Conservation (phyloP, 2,797 vertebrate species). For the Parauchenoglanis punctatus region DNA sequence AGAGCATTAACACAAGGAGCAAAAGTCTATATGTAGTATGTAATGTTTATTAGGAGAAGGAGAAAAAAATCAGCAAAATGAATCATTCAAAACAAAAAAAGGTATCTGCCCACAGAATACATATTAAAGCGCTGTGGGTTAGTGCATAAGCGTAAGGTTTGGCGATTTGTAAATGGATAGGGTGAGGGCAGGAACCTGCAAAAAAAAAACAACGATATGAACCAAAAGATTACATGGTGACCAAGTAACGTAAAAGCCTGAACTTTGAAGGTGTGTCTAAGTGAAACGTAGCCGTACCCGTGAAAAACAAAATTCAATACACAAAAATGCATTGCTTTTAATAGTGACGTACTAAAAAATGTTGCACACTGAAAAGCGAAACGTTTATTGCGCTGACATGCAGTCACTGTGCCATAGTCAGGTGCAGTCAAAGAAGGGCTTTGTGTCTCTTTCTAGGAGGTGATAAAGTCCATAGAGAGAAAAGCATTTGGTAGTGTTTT, state of each 20-base stretch:
- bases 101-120: neutral
- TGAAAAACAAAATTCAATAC: neutral
- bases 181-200: neutral
- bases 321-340: neutral
- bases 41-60: neutral
- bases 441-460: neutral
- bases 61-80: neutral
- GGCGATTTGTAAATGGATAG: neutral
- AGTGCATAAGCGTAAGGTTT: neutral
- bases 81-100: neutral
- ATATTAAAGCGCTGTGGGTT: neutral
- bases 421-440: too few relatives aligned
- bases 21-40: neutral
- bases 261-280: neutral
- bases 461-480: neutral
- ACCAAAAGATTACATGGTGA: neutral
- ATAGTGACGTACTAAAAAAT: too few relatives aligned
- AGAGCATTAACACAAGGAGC: neutral
- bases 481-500: neutral
- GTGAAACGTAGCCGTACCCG: neutral
- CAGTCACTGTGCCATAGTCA: neutral
- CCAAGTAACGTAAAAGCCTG: neutral
- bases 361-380: neutral
- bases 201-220: neutral
- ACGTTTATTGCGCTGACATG: neutral